These are phyloP conservation scores for Bombus polaris DNA, from an alignment of 1,140 invertebrate genomes.

Conservation along the genomic window DNA sequence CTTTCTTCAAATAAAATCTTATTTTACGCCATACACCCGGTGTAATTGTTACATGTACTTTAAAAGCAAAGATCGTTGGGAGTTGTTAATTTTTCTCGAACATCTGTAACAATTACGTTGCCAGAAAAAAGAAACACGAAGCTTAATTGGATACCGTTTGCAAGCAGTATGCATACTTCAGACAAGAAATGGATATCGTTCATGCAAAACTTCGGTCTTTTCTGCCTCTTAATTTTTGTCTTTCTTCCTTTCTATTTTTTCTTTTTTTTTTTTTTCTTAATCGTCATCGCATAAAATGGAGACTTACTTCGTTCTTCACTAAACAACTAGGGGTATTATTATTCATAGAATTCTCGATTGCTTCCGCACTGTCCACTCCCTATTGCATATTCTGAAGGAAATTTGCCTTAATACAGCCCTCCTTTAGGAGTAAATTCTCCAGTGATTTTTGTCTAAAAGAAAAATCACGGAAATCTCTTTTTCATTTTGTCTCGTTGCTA, in stretches of 20 bases:
- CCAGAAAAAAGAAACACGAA: slow-evolving; percentile 14
- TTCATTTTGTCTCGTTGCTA: background rate
- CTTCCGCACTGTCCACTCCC: slow-evolving; percentile 31
- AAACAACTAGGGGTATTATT: slow-evolving; percentile 67
- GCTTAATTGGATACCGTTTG: slow-evolving; percentile 51
- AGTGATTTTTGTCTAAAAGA: background rate
- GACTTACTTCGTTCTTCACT: slow-evolving; percentile 33
- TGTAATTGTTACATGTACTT: background rate
- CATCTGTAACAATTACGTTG: slow-evolving; percentile 36
- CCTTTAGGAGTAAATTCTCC: slow-evolving; percentile 19
- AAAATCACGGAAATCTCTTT: background rate
- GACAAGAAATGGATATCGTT: background rate
- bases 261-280: background rate
- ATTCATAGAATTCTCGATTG: slow-evolving; percentile 67
- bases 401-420: slow-evolving; percentile 43
- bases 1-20: no score
- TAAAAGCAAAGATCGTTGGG: no score
- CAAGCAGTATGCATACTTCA: background rate
- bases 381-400: slow-evolving; percentile 45
- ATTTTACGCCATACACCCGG: background rate
- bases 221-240: no score
- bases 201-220: background rate
- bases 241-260: background rate
- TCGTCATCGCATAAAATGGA: slow-evolving; percentile 25
- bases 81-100: background rate